Percentiles rank a stretch among this genome's conserved stretches.
Evolutionary conservation across 2,113 vertebrate species (phyloP).

Genomic region (Colinus virginianus): DNA sequence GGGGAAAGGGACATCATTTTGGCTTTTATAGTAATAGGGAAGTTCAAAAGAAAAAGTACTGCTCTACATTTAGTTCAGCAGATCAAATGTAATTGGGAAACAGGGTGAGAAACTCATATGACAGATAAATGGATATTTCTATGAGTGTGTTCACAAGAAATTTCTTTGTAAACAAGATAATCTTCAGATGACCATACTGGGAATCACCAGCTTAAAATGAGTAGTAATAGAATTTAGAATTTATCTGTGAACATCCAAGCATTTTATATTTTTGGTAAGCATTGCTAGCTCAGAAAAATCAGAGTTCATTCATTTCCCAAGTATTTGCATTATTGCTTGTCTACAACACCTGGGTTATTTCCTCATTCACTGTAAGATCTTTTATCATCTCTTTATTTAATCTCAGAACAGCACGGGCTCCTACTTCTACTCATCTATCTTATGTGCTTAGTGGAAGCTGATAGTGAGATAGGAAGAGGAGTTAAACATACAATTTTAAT

Average conservation of each 20-base stretch:
- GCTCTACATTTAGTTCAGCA: background rate
- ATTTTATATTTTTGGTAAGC: constrained; percentile 36
- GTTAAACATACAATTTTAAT: constrained; percentile 21
- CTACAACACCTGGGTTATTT: constrained; percentile 43
- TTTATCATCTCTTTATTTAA: constrained; percentile 58
- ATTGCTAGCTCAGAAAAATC: background rate
- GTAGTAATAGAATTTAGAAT: constrained; percentile 7
- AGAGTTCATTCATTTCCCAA: constrained; percentile 32
- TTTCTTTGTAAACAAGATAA: constrained; percentile 33
- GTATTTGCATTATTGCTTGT: constrained; percentile 32
- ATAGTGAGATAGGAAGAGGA: background rate
- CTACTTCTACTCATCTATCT: constrained; percentile 25
- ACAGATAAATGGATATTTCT: background rate
- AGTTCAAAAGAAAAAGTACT: background rate
- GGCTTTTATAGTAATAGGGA: background rate
- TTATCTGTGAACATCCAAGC: constrained; percentile 13
- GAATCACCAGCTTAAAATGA: constrained; percentile 6
- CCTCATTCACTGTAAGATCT: constrained; percentile 20
- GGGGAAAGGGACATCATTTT: accelerated
- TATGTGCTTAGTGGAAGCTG: background rate
- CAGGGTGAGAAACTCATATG: background rate
- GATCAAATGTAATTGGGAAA: background rate
- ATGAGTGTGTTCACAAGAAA: background rate
- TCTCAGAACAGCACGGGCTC: constrained; percentile 18
- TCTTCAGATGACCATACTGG: background rate